These are phyloP conservation scores for Allophyes oxyacanthae DNA, from an alignment of 2,888 invertebrate species.

Conservation along the genomic window DNA sequence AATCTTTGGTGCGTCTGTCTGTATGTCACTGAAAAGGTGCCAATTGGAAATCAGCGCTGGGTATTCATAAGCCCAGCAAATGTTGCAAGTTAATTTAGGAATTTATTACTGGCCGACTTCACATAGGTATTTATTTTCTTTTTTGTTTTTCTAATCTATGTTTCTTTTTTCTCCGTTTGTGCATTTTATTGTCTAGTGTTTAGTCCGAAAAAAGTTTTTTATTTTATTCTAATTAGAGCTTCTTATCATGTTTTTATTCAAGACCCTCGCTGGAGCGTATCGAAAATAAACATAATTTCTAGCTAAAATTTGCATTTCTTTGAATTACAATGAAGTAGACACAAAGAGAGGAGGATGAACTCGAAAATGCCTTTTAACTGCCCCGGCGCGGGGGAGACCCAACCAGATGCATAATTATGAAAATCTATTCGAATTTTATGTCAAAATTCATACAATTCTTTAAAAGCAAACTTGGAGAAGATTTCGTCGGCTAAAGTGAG, in stretches of 20 bases:
- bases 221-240: not conserved
- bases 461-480: constrained; percentile 23
- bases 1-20: no score
- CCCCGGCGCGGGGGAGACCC: constrained; percentile 56
- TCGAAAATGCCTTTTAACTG: constrained; percentile 57
- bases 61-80: no score
- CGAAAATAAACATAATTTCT: constrained; percentile 51
- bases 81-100: no score
- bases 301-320: constrained; percentile 67
- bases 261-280: constrained; percentile 2
- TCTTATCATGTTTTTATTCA: constrained; percentile 25
- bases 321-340: constrained; percentile 64
- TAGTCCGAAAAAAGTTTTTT: no score
- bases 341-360: constrained; percentile 60
- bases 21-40: no score
- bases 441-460: constrained; percentile 45
- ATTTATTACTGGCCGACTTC: no score
- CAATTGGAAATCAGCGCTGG: no score
- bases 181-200: no score
- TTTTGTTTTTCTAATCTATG: no score
- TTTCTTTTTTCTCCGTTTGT: no score
- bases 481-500: constrained; percentile 8
- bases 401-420: constrained; percentile 66
- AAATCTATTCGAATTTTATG: constrained; percentile 60
- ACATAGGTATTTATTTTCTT: no score